Evolutionary conservation across 23 tunicate genomes (phyloP).

Genomic region (Ciona savignyi): DNA sequence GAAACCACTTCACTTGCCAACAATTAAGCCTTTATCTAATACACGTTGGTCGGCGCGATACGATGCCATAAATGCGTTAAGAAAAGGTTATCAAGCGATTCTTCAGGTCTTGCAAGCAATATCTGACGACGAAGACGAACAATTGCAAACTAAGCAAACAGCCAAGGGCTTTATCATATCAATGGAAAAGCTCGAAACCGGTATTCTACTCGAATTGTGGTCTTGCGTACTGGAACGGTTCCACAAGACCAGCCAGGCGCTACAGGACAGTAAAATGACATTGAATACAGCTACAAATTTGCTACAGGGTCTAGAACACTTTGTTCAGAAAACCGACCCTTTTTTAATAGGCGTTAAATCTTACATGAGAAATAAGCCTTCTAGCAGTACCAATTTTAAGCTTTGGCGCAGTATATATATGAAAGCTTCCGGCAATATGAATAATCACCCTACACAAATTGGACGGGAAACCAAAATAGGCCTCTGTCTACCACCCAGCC

Average conservation of each 20-base stretch:
- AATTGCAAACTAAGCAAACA: conserved; percentile 8
- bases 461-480: no score
- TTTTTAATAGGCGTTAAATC: no score
- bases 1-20: conserved; percentile 28
- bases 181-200: conserved; percentile 20
- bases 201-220: conserved; percentile 19
- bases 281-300: no score
- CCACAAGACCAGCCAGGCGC: conserved; percentile 32
- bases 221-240: conserved; percentile 23
- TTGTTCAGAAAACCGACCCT: no score
- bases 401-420: no score
- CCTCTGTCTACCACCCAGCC: no score
- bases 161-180: conserved; percentile 24
- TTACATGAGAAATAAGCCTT: no score
- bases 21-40: conserved; percentile 34
- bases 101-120: conserved; percentile 27
- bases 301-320: no score
- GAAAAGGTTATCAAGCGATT: conserved; percentile 36
- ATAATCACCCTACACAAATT: no score
- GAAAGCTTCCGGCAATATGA: no score
- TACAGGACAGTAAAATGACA: conserved; percentile 24
- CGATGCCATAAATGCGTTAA: no score
- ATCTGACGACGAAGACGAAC: conserved; percentile 28
- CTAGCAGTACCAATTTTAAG: no score
- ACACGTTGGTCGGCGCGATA: conserved; percentile 28